Percentiles rank a stretch among this genome's conserved stretches.
phyloP scores from a whole-genome alignment of 2,797 vertebrate genomes.

The Mormyrus hasselquistii region DNA sequence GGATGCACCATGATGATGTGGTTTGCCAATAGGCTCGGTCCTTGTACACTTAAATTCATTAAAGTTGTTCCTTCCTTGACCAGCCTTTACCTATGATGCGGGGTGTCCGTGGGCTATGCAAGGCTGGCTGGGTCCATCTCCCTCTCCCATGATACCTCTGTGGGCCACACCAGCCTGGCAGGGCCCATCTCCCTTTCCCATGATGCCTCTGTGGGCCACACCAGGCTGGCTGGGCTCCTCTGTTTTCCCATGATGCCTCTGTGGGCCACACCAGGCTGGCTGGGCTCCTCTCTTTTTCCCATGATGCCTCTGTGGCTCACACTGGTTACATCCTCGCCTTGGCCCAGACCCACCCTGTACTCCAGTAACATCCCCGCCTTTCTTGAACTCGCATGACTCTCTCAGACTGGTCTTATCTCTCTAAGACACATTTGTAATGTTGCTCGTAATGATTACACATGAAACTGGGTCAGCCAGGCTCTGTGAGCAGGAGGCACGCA shows the following conservation, averaged over 20 bases:
- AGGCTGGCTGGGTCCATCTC: neutral
- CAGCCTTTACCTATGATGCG: neutral
- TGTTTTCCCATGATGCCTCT: neutral
- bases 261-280: neutral
- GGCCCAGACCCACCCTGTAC: neutral
- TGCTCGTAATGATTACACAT: neutral
- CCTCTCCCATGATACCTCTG: neutral
- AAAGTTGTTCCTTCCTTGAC: neutral
- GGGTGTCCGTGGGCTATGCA: neutral
- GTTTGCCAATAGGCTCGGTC: neutral
- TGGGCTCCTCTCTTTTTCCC: neutral
- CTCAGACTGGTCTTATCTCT: neutral
- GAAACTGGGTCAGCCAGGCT: neutral
- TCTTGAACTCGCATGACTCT: neutral
- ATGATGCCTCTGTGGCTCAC: neutral
- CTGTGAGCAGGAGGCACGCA: neutral
- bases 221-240: neutral
- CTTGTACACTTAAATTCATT: neutral
- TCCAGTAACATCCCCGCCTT: neutral
- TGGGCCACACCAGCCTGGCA: neutral
- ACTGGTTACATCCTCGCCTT: neutral
- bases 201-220: neutral
- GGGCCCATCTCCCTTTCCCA: neutral
- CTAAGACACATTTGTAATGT: neutral
- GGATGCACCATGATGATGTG: too few relatives aligned